Conservation (phyloP, 1,140 invertebrate genomes). For the Ditylenchus dipsaci region DNA sequence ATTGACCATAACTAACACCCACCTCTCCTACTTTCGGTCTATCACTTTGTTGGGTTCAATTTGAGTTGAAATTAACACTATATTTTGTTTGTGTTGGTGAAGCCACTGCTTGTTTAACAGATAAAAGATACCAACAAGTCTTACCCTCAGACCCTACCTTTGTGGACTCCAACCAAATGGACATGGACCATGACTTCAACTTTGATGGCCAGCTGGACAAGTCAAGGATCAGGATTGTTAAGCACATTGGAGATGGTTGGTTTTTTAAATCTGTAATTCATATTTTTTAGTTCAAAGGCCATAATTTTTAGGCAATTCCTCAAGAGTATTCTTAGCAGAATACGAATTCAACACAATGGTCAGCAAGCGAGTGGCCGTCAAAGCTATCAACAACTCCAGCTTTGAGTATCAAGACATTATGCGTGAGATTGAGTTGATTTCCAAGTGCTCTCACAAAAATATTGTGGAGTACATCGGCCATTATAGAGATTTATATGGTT, state of each 20-base stretch:
- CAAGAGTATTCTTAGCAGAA: not conserved
- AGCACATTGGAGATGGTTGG: conserved; percentile 10
- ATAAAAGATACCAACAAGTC: not conserved
- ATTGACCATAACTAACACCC: no score
- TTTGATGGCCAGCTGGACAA: not conserved
- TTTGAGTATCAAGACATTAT: conserved; percentile 3
- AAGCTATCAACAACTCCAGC: not conserved
- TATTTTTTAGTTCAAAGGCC: not conserved
- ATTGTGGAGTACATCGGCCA: conserved; percentile 16
- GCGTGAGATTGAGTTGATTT: conserved; percentile 17
- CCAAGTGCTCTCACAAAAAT: conserved; percentile 15
- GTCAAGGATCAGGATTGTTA: not conserved
- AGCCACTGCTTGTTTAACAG: conserved; percentile 1
- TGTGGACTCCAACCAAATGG: not conserved
- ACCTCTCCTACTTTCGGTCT: no score
- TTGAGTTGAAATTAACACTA: not conserved
- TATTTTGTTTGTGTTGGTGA: not conserved
- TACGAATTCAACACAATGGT: not conserved
- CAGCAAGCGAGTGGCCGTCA: not conserved
- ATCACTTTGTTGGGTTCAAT: not conserved
- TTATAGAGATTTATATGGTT: conserved; percentile 13
- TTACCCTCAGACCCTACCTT: not conserved
- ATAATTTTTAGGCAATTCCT: not conserved
- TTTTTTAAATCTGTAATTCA: not conserved
- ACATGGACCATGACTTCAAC: not conserved